A percentile compares a stretch with the other conserved stretches of the same genome.
phyloP scores from a whole-genome alignment of 1,140 invertebrate species.

The Ruditapes philippinarum region DNA sequence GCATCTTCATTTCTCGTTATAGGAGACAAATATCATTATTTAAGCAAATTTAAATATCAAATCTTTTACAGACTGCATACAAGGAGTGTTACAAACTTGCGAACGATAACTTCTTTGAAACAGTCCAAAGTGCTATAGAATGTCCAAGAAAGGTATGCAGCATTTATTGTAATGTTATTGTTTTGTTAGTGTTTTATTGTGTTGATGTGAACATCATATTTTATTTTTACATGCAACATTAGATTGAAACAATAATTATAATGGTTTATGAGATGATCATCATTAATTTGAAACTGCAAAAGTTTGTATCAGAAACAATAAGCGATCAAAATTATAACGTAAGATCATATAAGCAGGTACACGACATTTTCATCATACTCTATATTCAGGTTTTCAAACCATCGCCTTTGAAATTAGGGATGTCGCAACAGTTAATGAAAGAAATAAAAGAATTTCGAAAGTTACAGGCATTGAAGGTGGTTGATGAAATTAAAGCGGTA shows the following conservation, averaged over 20 bases:
- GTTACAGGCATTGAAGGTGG: not conserved
- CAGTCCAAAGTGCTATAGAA: not conserved
- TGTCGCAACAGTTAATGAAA: not conserved
- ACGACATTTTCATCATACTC: too few relatives aligned
- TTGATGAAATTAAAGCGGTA: not conserved
- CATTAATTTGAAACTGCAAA: too few relatives aligned
- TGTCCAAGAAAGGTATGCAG: too few relatives aligned
- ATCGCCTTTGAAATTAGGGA: not conserved
- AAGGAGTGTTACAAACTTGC: not conserved
- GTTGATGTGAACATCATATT: not conserved
- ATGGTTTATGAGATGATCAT: too few relatives aligned
- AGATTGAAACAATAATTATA: too few relatives aligned
- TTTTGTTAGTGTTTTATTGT: not conserved
- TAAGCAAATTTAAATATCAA: not conserved
- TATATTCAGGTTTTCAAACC: not conserved
- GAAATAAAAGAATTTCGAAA: slow-evolving; percentile 31
- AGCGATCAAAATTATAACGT: too few relatives aligned
- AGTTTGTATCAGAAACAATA: too few relatives aligned
- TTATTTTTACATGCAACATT: not conserved
- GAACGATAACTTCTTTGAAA: not conserved
- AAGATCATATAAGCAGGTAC: too few relatives aligned
- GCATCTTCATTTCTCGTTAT: too few relatives aligned
- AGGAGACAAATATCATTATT: too few relatives aligned
- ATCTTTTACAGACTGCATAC: not conserved
- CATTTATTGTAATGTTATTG: too few relatives aligned